A percentile compares a stretch with the other conserved stretches of the same genome.
Evolutionary conservation across 2,797 vertebrate species (phyloP).

Genomic region (Mormyrus hasselquistii): DNA sequence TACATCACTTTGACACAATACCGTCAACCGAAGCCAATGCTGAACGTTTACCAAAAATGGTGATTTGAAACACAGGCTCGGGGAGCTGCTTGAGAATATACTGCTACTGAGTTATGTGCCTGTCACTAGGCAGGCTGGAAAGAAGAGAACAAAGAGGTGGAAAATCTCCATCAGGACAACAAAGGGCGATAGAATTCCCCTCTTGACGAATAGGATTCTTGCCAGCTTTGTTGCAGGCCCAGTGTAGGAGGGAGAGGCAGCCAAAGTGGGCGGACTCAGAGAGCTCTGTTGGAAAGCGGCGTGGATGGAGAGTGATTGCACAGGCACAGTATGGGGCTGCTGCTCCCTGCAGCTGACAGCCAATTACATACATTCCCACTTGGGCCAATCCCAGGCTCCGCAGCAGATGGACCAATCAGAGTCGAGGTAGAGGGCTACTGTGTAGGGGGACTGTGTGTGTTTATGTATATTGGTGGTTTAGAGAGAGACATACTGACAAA

Average conservation of each 20-base stretch:
- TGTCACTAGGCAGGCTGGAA: slow-evolving; percentile 5
- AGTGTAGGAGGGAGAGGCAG: slow-evolving; percentile 12
- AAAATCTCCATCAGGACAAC: slow-evolving; percentile 40
- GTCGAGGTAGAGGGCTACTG: background rate
- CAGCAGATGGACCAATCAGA: background rate
- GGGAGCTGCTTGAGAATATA: background rate
- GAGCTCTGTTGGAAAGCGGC: background rate
- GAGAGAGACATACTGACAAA: background rate
- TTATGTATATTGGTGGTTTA: background rate
- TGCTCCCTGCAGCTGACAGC: slow-evolving; percentile 7
- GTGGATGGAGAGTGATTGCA: slow-evolving; percentile 15
- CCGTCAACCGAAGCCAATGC: background rate
- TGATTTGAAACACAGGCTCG: background rate
- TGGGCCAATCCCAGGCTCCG: background rate
- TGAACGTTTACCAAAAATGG: background rate
- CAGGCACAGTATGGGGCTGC: background rate
- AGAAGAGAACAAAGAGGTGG: slow-evolving; percentile 32
- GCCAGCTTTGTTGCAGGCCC: slow-evolving; percentile 36
- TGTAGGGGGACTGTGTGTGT: background rate
- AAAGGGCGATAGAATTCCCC: slow-evolving; percentile 35
- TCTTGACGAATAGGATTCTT: slow-evolving; percentile 35
- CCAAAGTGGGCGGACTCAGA: background rate
- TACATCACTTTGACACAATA: background rate
- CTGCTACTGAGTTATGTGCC: slow-evolving; percentile 21
- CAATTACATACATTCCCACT: slow-evolving; percentile 19